Base-by-base conservation (phyloP, 2,113 vertebrate genomes). In the Phoxinus phoxinus region DNA sequence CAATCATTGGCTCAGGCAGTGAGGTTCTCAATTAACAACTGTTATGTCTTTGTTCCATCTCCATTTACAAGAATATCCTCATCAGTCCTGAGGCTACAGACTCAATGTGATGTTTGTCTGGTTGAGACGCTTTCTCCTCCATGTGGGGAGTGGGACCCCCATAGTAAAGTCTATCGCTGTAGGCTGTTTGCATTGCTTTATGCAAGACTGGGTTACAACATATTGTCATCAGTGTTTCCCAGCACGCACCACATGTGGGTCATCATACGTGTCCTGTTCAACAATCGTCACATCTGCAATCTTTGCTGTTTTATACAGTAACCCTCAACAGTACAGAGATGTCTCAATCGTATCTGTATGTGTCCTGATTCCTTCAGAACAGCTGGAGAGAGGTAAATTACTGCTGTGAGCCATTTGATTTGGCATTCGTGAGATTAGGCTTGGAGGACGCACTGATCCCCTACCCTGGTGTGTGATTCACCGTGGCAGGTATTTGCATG, bases 401-500 rank as follows among this genome's bases (percentile, higher is more conserved):
- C 71, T 58, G 80, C 48, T n/a, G 51, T 85, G 84, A 35, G 30
- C 23, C 75, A 65, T 83, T 53, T 63, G 84, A 78, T 61, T 85
- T 58, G 25, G 73, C 76, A 69, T 41, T 82, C 69, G 6, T 51
- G 65, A 78, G 82, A 84, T 79, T 79, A 73, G 25, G 56, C 8
- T 30, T 41, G 65, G 12, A 41, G 63, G 76, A 84, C 23, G 44
- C 25, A 65, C 74, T 5, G 65, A 19, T 76, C 13, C 4, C 23
- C 71, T 86, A 25, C 44, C 10, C 53, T 37, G 2, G 44, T 10
- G 19, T 71, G 77, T 74, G 79, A 89, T 87, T 87, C 72, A 85
- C 53, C 58, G 41, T 78, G 44, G 65, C 51, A 41, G 86, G 56
- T 79, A 85, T 79, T 85, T 79, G 86, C 74, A 81, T 89, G 67